phyloP scores from a whole-genome alignment of 2,797 vertebrate species.

The Lateolabrax maculatus region DNA sequence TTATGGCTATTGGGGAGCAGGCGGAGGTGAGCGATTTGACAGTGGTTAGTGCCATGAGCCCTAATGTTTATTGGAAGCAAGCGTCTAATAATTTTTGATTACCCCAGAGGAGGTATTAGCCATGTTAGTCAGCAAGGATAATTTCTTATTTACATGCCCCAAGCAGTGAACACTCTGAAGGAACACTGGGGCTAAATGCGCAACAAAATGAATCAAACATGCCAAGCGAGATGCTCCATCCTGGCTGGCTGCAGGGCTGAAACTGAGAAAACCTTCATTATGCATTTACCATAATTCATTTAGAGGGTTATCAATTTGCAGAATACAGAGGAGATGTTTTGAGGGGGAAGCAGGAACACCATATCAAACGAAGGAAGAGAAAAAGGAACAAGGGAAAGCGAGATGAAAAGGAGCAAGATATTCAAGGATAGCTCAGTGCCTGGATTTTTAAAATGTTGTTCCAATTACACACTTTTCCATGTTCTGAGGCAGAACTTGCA shows the following conservation, averaged over 20 bases:
- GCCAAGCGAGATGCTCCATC: constrained; percentile 84
- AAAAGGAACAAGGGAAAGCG: constrained; percentile 61
- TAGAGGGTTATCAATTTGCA: constrained; percentile 89
- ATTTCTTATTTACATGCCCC: constrained; percentile 90
- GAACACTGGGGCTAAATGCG: constrained; percentile 86
- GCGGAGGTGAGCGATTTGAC: constrained; percentile 83
- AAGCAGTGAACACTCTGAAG: constrained; percentile 85
- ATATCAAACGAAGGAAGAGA: constrained; percentile 79
- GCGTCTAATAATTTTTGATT: constrained; percentile 89
- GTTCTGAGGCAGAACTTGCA: constrained; percentile 80
- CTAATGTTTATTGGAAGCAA: constrained; percentile 86
- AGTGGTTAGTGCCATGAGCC: constrained; percentile 83
- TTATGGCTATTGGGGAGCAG: constrained; percentile 80
- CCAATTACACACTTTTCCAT: constrained; percentile 84
- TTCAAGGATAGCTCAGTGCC: constrained; percentile 71
- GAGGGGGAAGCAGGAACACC: constrained; percentile 73
- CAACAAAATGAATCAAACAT: constrained; percentile 89
- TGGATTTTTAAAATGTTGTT: constrained; percentile 76
- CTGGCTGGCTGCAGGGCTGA: constrained; percentile 83
- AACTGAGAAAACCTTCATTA: constrained; percentile 87
- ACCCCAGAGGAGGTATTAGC: constrained; percentile 90
- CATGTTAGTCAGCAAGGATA: constrained; percentile 91
- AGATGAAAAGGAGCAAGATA: constrained; percentile 81
- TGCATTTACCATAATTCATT: constrained; percentile 89
- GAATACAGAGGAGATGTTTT: constrained; percentile 84